A percentile compares a stretch with the other conserved stretches of the same genome.
Evolutionary conservation across 2,797 vertebrate species (phyloP).

Genomic region (Micropoecilia bifurca): DNA sequence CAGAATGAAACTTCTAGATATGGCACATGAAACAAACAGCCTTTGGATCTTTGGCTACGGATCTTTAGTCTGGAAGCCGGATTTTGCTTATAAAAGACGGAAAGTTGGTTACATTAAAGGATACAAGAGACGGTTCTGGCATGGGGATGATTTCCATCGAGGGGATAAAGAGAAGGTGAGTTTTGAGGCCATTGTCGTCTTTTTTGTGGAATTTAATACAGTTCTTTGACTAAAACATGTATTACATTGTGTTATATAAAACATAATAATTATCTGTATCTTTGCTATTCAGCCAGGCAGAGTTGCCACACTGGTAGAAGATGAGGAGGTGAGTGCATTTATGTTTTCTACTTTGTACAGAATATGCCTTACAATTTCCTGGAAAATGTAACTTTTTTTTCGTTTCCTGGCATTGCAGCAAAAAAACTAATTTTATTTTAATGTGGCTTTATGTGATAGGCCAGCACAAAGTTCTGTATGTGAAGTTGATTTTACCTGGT

Average conservation of each 20-base stretch:
- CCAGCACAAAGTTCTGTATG: not conserved
- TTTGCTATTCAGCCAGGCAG: conserved; percentile 86
- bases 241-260: not conserved
- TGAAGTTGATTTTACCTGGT: not conserved
- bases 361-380: not conserved
- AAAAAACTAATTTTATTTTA: not conserved
- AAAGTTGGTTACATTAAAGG: conserved; percentile 90
- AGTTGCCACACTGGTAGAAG: conserved; percentile 92
- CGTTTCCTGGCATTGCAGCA: not conserved
- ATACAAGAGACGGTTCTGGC: conserved; percentile 96
- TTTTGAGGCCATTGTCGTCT: not conserved
- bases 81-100: conserved; percentile 87
- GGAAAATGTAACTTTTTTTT: not conserved
- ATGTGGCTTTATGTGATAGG: not conserved
- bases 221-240: not conserved
- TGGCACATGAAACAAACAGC: conserved; percentile 59
- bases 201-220: not conserved
- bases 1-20: conserved; percentile 73
- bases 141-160: conserved; percentile 93
- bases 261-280: conserved; percentile 2
- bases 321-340: conserved; percentile 85
- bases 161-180: conserved; percentile 89
- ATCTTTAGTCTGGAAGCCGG: conserved; percentile 94
- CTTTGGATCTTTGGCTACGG: conserved; percentile 96
- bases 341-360: not conserved